These are phyloP conservation scores for Sogatella furcifera DNA, from an alignment of 1,140 invertebrate genomes.

Conservation along the genomic window DNA sequence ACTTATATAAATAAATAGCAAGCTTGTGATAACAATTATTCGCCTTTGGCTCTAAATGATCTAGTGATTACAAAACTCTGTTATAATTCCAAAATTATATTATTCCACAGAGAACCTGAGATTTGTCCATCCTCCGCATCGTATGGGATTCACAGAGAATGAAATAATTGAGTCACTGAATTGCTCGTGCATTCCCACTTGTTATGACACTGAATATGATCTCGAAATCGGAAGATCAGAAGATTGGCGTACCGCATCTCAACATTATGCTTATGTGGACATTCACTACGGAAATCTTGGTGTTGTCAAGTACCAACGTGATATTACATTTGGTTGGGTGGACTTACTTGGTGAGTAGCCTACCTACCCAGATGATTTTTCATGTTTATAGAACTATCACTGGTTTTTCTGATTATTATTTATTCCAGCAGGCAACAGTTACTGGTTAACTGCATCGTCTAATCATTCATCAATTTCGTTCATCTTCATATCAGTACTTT, in stretches of 20 bases:
- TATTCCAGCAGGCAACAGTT: too few species aligned
- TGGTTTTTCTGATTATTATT: too few species aligned
- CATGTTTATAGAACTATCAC: too few species aligned
- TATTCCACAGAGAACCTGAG: conserved; percentile 12
- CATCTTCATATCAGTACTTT: too few species aligned
- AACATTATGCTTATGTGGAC: conserved; percentile 18
- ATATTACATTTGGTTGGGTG: conserved; percentile 20
- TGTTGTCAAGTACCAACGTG: conserved; percentile 20
- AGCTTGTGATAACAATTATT: too few species aligned
- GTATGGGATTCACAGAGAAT: conserved; percentile 15
- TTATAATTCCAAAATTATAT: neutral
- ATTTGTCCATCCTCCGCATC: conserved; percentile 15
- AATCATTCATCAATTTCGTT: too few species aligned
- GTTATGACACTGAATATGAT: conserved; percentile 20
- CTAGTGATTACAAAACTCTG: neutral
- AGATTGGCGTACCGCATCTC: neutral
- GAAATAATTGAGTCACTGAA: conserved; percentile 14
- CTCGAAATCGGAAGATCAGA: conserved; percentile 16
- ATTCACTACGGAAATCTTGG: conserved; percentile 20
- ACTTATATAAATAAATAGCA: too few species aligned
- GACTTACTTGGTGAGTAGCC: conserved; percentile 20
- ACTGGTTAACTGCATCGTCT: too few species aligned
- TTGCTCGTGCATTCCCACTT: conserved; percentile 22
- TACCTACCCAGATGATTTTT: too few species aligned
- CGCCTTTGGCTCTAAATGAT: too few species aligned